Percentiles rank a stretch among this genome's conserved stretches.
Evolutionary conservation across 92 coral and sea anemone species (phyloP).

Genomic region (Umimayanthus kanabou): DNA sequence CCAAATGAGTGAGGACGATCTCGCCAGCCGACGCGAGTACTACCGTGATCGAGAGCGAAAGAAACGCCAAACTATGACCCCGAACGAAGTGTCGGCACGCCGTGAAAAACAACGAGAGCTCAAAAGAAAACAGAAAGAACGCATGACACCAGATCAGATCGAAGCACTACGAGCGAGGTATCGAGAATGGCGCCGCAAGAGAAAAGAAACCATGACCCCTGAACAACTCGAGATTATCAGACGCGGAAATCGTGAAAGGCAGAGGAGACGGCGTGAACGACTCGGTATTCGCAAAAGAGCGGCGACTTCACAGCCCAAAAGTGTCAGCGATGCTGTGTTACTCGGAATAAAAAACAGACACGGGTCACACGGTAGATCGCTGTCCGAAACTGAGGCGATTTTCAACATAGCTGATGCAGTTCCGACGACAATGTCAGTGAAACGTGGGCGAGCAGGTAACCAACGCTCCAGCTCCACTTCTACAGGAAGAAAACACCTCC

Average conservation of each 20-base stretch:
- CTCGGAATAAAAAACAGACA: conserved; percentile 81
- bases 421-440: not conserved
- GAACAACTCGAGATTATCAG: conserved; percentile 91
- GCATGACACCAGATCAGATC: conserved; percentile 88
- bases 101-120: conserved; percentile 91
- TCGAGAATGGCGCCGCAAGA: conserved; percentile 89
- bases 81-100: conserved; percentile 83
- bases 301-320: conserved; percentile 70
- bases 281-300: conserved; percentile 86
- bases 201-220: conserved; percentile 91
- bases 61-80: conserved; percentile 63
- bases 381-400: conserved; percentile 48
- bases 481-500: conserved; percentile 11
- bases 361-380: conserved; percentile 56
- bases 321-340: conserved; percentile 80
- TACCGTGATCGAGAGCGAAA: conserved; percentile 66
- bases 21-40: conserved; percentile 58
- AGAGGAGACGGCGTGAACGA: conserved; percentile 92
- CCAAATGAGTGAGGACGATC: conserved; percentile 62
- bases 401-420: conserved; percentile 14
- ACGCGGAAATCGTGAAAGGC: conserved; percentile 90
- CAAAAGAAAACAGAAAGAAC: conserved; percentile 86
- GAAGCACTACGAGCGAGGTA: conserved; percentile 91
- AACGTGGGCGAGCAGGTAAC: conserved; percentile 11
- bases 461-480: conserved; percentile 16